These are phyloP conservation scores for Malacoraja senta DNA, from an alignment of 2,797 vertebrate genomes.

Conservation along the genomic window DNA sequence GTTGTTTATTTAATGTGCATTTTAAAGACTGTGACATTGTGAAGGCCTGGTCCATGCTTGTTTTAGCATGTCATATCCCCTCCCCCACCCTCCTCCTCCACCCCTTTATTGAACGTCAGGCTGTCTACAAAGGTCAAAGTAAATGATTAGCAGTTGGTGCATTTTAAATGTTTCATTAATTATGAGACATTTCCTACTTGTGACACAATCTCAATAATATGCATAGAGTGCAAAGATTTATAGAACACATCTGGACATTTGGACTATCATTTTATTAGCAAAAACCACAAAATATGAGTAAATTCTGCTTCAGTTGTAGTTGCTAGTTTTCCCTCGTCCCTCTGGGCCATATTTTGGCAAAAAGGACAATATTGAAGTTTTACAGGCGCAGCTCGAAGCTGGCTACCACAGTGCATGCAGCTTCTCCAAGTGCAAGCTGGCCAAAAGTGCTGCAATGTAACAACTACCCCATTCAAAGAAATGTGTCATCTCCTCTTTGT, in stretches of 20 bases:
- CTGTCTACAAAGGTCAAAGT: background rate
- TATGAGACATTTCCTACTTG: background rate
- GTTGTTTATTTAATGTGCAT: background rate
- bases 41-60: background rate
- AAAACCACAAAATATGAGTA: background rate
- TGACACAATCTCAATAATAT: background rate
- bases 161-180: conserved; percentile 5
- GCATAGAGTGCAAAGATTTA: background rate
- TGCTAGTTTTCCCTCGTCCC: background rate
- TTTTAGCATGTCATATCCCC: background rate
- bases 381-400: background rate
- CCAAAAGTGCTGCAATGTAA: background rate
- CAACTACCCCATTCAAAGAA: background rate
- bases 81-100: background rate
- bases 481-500: background rate
- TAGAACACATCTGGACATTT: background rate
- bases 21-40: background rate
- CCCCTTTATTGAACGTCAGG: background rate
- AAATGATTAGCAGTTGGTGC: background rate
- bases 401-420: too few relatives aligned
- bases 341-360: background rate
- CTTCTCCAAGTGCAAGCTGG: background rate
- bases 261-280: background rate
- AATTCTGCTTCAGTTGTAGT: background rate
- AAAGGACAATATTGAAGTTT: too few relatives aligned